Percentiles rank a stretch among this genome's conserved stretches.
Conservation (phyloP, 2,113 vertebrate species). For the Pomatorhinus ruficollis region DNA sequence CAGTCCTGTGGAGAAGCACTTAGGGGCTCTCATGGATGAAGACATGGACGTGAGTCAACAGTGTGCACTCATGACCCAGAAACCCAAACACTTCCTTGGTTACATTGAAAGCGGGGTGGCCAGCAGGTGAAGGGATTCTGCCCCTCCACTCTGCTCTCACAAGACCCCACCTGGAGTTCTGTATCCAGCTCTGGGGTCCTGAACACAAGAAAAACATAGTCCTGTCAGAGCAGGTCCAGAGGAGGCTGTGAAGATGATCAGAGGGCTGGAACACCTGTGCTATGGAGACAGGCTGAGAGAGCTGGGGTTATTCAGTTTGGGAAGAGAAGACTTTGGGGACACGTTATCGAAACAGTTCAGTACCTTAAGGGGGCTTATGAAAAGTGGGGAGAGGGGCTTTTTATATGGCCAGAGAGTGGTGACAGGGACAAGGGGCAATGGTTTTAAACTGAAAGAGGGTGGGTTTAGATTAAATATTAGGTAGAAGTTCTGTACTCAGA, state of each 20-base stretch:
- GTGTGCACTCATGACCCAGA: fast-evolving
- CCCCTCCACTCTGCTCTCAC: background rate
- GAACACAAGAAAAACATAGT: background rate
- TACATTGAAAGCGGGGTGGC: background rate
- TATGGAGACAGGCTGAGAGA: background rate
- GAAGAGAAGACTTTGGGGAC: background rate
- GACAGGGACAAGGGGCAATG: background rate
- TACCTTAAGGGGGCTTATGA: background rate
- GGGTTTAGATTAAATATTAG: background rate
- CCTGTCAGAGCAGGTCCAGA: background rate
- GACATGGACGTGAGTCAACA: background rate
- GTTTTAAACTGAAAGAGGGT: background rate
- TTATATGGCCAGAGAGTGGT: background rate
- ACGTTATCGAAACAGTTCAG: background rate
- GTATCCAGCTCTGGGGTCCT: background rate
- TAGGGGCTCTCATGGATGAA: background rate
- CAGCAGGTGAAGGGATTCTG: background rate
- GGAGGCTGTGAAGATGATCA: background rate
- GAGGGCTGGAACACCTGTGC: background rate
- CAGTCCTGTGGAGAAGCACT: background rate
- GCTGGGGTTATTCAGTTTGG: background rate
- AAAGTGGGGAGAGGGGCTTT: background rate
- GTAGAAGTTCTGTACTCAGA: background rate
- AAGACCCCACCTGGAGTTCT: background rate
- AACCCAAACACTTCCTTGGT: background rate